A percentile compares a stretch with the other conserved stretches of the same genome.
Conservation (phyloP, 2,888 invertebrate species). For the Lochmaea crataegi region DNA sequence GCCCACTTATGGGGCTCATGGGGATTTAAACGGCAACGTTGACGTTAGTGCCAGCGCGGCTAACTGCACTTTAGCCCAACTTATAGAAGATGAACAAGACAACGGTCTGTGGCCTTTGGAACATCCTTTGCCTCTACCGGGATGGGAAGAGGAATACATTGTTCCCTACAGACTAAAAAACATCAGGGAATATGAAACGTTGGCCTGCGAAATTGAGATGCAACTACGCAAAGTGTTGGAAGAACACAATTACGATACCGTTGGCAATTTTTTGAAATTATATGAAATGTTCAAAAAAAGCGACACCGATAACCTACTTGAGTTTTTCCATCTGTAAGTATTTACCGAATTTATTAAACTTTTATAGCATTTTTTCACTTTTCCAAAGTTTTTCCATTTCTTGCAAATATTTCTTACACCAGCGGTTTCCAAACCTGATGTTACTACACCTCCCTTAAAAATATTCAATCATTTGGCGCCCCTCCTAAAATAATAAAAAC, state of each 20-base stretch:
- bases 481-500: too few species aligned
- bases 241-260: slow-evolving; percentile 89
- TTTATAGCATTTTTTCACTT: neutral
- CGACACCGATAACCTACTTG: slow-evolving; percentile 73
- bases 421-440: too few species aligned
- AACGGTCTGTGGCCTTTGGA: slow-evolving; percentile 74
- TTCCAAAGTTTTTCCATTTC: too few species aligned
- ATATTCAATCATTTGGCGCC: too few species aligned
- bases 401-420: too few species aligned
- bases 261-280: slow-evolving; percentile 83
- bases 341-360: neutral
- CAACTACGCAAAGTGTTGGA: slow-evolving; percentile 83
- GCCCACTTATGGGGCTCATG: slow-evolving; percentile 46
- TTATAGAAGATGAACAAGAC: slow-evolving; percentile 62
- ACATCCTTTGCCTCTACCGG: slow-evolving; percentile 81
- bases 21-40: slow-evolving; percentile 38
- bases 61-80: slow-evolving; percentile 47
- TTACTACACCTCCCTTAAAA: too few species aligned
- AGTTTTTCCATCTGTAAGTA: slow-evolving; percentile 74
- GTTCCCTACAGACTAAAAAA: slow-evolving; percentile 66
- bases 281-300: slow-evolving; percentile 74
- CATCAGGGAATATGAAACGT: slow-evolving; percentile 79
- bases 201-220: slow-evolving; percentile 83
- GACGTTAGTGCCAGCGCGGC: slow-evolving; percentile 25
- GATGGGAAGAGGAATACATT: slow-evolving; percentile 72